These are phyloP conservation scores for Myotis brandtii DNA, from an alignment of 2,113 vertebrate genomes.

Conservation along the genomic window DNA sequence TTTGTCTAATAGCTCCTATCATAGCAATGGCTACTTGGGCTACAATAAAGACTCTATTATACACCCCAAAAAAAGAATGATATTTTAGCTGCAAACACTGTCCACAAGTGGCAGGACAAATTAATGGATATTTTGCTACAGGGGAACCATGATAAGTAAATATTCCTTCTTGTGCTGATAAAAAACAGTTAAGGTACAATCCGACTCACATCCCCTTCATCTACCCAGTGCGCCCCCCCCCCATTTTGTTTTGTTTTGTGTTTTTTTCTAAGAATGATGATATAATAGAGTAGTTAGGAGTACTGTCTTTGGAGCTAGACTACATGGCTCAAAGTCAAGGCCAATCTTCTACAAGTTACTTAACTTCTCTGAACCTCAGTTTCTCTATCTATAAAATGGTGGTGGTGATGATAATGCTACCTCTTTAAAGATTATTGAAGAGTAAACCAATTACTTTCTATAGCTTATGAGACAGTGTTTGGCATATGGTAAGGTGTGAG, in stretches of 20 bases:
- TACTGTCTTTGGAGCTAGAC: neutral
- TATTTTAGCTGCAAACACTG: neutral
- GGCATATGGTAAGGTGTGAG: neutral
- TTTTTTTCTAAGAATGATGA: neutral
- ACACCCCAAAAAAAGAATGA: neutral
- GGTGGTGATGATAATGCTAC: neutral
- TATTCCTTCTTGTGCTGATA: neutral
- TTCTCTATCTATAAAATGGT: neutral
- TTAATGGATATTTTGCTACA: neutral
- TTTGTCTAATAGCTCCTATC: too few relatives aligned
- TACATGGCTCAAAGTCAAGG: neutral
- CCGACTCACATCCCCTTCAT: neutral
- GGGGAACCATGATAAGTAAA: neutral
- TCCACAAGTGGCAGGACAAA: neutral
- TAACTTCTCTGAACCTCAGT: neutral
- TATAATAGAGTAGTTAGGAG: neutral
- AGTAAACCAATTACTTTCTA: neutral
- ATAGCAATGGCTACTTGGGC: too few relatives aligned
- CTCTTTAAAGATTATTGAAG: neutral
- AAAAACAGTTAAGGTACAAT: neutral
- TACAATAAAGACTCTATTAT: too few relatives aligned
- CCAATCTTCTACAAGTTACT: neutral
- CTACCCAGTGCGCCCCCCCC: rapidly evolving
- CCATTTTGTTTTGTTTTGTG: too few relatives aligned
- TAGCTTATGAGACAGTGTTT: neutral